These are phyloP conservation scores for Stramonita haemastoma DNA, from an alignment of 2,888 invertebrate genomes.

Conservation along the genomic window DNA sequence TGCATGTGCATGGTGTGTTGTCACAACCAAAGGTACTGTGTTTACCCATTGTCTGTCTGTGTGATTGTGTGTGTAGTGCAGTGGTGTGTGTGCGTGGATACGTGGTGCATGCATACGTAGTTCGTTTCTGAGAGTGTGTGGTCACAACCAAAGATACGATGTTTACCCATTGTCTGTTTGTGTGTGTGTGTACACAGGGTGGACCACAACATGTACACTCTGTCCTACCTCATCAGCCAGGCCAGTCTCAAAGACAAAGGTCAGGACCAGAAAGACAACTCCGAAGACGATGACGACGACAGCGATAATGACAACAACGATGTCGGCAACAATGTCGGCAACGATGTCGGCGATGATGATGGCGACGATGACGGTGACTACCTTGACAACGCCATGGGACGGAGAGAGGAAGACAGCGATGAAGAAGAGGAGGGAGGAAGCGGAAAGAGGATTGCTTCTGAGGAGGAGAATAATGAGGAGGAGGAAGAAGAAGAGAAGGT, in stretches of 20 bases:
- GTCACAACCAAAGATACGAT: not conserved
- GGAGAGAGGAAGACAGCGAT: conserved; percentile 45
- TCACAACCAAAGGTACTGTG: too few relatives aligned
- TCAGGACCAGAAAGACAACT: conserved; percentile 16
- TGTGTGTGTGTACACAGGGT: conserved; percentile 7
- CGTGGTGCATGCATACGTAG: too few relatives aligned
- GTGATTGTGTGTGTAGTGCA: too few relatives aligned
- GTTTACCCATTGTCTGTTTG: conserved; percentile 40
- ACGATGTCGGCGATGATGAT: conserved; percentile 34
- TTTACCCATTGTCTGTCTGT: too few relatives aligned
- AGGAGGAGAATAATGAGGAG: too few relatives aligned
- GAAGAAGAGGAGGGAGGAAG: conserved; percentile 24
- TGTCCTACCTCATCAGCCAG: conserved; percentile 82
- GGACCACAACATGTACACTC: conserved; percentile 81
- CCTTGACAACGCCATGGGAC: conserved; percentile 31
- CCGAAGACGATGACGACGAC: conserved; percentile 38
- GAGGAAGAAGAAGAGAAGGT: too few relatives aligned
- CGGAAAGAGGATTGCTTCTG: too few relatives aligned
- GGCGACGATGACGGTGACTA: conserved; percentile 49
- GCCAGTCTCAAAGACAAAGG: conserved; percentile 65
- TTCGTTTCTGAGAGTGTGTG: too few relatives aligned
- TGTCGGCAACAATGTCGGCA: conserved; percentile 42
- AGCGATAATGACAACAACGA: conserved; percentile 45
- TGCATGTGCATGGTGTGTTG: too few relatives aligned
- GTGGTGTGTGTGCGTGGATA: too few relatives aligned